Conservation (phyloP, 64 coral and sea anemone genomes). For the Porites lutea region DNA sequence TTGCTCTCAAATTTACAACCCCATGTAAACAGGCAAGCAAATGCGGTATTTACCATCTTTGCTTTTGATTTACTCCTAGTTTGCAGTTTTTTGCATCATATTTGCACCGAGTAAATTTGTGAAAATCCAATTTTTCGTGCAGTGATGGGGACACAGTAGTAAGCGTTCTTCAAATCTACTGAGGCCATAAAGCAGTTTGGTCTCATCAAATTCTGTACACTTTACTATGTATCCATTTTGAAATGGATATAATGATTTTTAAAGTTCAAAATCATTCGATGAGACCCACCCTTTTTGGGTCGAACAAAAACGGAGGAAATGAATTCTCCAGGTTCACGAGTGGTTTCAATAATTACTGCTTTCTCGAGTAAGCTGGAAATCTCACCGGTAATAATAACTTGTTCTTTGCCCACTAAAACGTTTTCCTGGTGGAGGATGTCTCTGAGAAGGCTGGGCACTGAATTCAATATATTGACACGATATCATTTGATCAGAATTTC, state of each 20-base stretch:
- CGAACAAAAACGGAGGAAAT: slow-evolving; percentile 34
- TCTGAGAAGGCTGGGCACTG: neutral
- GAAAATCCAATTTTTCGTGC: no score
- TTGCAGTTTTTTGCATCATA: no score
- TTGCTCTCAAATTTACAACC: no score
- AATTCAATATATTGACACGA: slow-evolving; percentile 33
- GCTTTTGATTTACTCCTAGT: no score
- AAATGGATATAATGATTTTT: slow-evolving; percentile 25
- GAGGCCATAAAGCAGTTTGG: neutral
- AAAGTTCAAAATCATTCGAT: slow-evolving; percentile 20
- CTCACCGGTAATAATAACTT: neutral
- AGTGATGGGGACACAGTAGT: slow-evolving; percentile 21
- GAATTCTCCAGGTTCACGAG: slow-evolving; percentile 17
- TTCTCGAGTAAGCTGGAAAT: slow-evolving; percentile 5
- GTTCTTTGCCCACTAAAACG: neutral
- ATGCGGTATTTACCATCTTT: no score
- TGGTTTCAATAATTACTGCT: neutral
- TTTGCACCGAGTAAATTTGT: no score
- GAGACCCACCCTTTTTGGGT: slow-evolving; percentile 16
- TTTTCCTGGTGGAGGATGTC: neutral
- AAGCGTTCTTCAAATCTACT: neutral
- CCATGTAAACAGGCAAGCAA: no score
- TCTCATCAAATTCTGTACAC: slow-evolving; percentile 7
- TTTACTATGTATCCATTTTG: slow-evolving; percentile 39
- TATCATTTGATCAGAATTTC: slow-evolving; percentile 49